phyloP scores from a whole-genome alignment of 2,797 vertebrate species.

The Scarus forsteni region DNA sequence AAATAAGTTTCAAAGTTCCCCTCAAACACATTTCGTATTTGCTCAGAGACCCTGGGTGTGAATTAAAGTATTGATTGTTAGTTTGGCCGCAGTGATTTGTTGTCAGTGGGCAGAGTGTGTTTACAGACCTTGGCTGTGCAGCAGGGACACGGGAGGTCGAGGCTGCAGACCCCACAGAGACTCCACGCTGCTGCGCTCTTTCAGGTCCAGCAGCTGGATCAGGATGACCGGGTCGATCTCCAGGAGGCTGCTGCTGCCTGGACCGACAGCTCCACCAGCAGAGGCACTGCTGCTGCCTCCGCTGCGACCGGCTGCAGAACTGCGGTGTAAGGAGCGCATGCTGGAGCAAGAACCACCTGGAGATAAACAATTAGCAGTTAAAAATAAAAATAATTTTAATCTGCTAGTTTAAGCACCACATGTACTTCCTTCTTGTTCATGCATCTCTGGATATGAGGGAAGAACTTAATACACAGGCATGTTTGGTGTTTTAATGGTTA shows the following conservation, averaged over 20 bases:
- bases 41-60: background rate
- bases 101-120: slow-evolving; percentile 1
- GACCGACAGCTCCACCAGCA: slow-evolving; percentile 63
- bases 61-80: slow-evolving; percentile 11
- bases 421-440: too few relatives aligned
- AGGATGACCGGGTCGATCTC: slow-evolving; percentile 97
- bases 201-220: slow-evolving; percentile 96
- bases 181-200: slow-evolving; percentile 93
- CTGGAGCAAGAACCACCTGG: slow-evolving; percentile 77
- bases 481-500: too few relatives aligned
- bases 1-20: background rate
- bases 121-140: slow-evolving; percentile 90
- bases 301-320: slow-evolving; percentile 58
- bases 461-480: too few relatives aligned
- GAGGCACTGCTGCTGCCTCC: slow-evolving; percentile 5
- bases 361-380: background rate
- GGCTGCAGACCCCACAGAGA: slow-evolving; percentile 97
- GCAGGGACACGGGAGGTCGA: slow-evolving; percentile 90
- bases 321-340: slow-evolving; percentile 80
- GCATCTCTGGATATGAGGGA: too few relatives aligned
- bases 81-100: slow-evolving; percentile 22
- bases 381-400: too few relatives aligned
- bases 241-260: slow-evolving; percentile 88
- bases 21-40: background rate
- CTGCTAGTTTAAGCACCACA: too few relatives aligned